These are phyloP conservation scores for Phasia obesa DNA, from an alignment of 2,888 invertebrate species.

Conservation along the genomic window DNA sequence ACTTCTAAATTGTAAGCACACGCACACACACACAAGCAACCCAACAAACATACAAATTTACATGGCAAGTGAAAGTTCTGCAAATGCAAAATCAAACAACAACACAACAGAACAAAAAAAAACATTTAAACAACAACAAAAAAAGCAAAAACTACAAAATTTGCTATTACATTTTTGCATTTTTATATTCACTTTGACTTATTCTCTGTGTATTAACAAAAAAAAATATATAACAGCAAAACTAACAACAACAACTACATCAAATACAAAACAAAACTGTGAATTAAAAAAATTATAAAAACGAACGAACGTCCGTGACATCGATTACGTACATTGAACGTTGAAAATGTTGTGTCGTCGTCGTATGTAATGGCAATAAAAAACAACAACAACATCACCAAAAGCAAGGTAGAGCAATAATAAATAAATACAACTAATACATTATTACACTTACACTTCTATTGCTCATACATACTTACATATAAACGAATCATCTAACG, in stretches of 20 bases:
- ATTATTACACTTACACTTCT: slow-evolving; percentile 61
- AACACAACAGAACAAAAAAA: slow-evolving; percentile 24
- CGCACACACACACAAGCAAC: neutral
- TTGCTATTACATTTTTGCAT: slow-evolving; percentile 11
- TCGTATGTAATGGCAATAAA: slow-evolving; percentile 65
- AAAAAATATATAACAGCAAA: slow-evolving; percentile 58
- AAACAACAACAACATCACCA: slow-evolving; percentile 51
- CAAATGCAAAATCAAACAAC: slow-evolving; percentile 33
- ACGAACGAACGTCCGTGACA: slow-evolving; percentile 71
- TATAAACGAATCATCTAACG: slow-evolving; percentile 27
- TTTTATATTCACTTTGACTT: slow-evolving; percentile 58
- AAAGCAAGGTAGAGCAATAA: slow-evolving; percentile 57
- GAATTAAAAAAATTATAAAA: slow-evolving; percentile 62
- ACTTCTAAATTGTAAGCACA: neutral
- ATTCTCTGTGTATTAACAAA: slow-evolving; percentile 61
- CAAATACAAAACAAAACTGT: slow-evolving; percentile 52
- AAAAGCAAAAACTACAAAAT: slow-evolving; percentile 31
- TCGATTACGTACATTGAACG: slow-evolving; percentile 72
- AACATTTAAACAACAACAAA: neutral
- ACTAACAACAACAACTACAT: slow-evolving; percentile 30
- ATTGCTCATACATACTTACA: slow-evolving; percentile 28
- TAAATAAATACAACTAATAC: slow-evolving; percentile 61
- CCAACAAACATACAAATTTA: neutral
- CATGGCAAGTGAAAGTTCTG: slow-evolving; percentile 71
- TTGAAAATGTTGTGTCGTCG: slow-evolving; percentile 73